These are phyloP conservation scores for Anguilla rostrata DNA, from an alignment of 2,113 vertebrate genomes.

Conservation along the genomic window DNA sequence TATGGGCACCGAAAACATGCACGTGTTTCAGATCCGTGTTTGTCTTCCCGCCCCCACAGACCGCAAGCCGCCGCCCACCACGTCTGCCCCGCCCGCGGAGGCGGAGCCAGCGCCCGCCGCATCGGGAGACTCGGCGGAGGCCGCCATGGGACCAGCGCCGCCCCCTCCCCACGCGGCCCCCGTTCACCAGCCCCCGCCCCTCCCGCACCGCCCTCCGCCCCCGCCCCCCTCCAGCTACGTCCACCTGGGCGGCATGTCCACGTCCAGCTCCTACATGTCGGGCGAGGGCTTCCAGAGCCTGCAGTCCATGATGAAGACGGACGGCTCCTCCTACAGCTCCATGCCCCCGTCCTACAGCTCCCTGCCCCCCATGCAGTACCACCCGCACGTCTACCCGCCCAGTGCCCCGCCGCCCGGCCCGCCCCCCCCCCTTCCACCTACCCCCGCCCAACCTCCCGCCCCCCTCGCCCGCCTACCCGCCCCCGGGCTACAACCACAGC, in stretches of 20 bases:
- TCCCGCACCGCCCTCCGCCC: constrained; percentile 81
- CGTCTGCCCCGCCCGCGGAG: constrained; percentile 71
- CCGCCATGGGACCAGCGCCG: constrained; percentile 81
- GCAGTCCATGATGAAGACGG: constrained; percentile 97
- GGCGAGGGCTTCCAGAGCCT: constrained; percentile 92
- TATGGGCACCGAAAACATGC: neutral
- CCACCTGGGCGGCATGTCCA: constrained; percentile 93
- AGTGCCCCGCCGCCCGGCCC: constrained; percentile 70
- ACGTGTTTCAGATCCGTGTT: no score
- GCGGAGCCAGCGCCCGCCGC: constrained; percentile 67
- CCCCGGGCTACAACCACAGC: constrained; percentile 85
- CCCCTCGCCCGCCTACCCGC: constrained; percentile 79
- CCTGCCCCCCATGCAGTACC: constrained; percentile 87
- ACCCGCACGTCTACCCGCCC: constrained; percentile 79
- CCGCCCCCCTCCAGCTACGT: constrained; percentile 85
- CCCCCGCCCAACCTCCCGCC: constrained; percentile 75
- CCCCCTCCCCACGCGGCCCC: constrained; percentile 85
- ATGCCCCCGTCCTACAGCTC: constrained; percentile 84
- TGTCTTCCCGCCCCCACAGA: constrained; percentile 61
- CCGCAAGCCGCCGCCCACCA: constrained; percentile 78
- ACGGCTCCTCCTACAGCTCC: constrained; percentile 82
- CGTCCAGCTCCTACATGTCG: constrained; percentile 94
- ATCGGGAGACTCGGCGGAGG: constrained; percentile 70
- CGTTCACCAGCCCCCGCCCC: constrained; percentile 81
- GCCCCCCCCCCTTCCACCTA: constrained; percentile 64